Base-by-base conservation (phyloP, 2,113 vertebrate genomes). In the Caranx ignobilis region DNA sequence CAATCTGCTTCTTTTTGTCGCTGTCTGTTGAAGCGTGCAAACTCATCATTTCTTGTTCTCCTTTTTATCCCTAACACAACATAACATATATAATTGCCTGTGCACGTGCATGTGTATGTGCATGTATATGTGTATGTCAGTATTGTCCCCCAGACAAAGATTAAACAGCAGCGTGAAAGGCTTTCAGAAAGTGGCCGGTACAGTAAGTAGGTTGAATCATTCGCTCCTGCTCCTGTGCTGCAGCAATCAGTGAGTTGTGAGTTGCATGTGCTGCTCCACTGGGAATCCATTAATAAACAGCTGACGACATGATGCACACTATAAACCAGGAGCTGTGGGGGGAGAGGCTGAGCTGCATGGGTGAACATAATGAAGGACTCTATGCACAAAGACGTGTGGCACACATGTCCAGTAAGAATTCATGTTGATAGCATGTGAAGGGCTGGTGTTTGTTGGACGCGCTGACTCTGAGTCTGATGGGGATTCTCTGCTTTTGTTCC, bases 231-330 rank as follows among this genome's bases (percentile, higher is more conserved):
- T 75, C 37, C 56, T 72, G 39, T 80, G 81, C 80, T 37, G 83
- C 66, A 63, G 78, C 55, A 68, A 47, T 76, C 68, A 61, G 71
- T 47, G 75, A 79, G 75, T 75, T 76, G 60, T 63, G 78, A 79
- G 75, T 75, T 68, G 66, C 43, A 60, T 60, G 71, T 62, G 71
- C 77, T 13, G 82, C 76, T 82, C 86, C 87, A 1, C 39, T 74
- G 86, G 84, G 89, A 89, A 79, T 84, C 71, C 81, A 57, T 78
- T 86, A 79, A 89, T 85, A 87, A 84, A 67, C 71, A 81, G 78
- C 81, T 87, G 82, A 88, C 35, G 59, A 87, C 71, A 63, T 47
- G 71, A 84, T 15, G 31, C 59, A 35, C 50, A 54, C 55, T 59
- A 39, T 67, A 83, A 75, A 84, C 19, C 71, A 81, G 61, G 62